Conservation (phyloP, 2,797 vertebrate species). For the Novumbra hubbsi region DNA sequence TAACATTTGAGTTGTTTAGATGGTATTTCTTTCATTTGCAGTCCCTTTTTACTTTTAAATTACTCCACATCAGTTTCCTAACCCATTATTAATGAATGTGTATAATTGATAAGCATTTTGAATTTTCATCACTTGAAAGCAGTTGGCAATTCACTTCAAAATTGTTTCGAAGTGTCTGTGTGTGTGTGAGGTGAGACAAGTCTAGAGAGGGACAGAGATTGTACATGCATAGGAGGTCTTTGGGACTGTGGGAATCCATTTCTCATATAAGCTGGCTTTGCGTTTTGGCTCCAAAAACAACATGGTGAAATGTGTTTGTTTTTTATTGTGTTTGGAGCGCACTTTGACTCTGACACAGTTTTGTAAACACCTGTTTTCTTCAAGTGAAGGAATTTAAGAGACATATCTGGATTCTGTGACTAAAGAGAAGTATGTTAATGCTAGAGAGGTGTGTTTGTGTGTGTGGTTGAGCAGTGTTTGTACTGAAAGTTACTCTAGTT, state of each 20-base stretch:
- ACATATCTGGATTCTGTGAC: neutral
- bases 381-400: too few species aligned
- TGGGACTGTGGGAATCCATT: slow-evolving; percentile 5
- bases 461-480: neutral
- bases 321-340: neutral
- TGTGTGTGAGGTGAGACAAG: slow-evolving; percentile 2
- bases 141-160: too few species aligned
- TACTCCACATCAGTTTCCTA: too few species aligned
- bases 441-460: slow-evolving; percentile 12
- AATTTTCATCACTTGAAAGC: too few species aligned
- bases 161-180: neutral
- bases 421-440: too few species aligned
- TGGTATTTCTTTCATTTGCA: too few species aligned
- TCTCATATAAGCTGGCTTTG: slow-evolving; percentile 1
- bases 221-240: slow-evolving; percentile 7
- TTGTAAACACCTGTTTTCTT: too few species aligned
- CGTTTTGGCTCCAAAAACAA: neutral
- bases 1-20: too few species aligned
- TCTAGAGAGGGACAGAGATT: too few species aligned
- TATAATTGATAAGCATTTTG: too few species aligned
- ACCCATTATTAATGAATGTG: too few species aligned
- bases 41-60: too few species aligned
- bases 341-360: neutral
- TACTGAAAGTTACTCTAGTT: slow-evolving; percentile 28
- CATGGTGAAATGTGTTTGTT: neutral